Evolutionary conservation across 2,113 vertebrate species (phyloP).

Genomic region (Ammospiza nelsoni): DNA sequence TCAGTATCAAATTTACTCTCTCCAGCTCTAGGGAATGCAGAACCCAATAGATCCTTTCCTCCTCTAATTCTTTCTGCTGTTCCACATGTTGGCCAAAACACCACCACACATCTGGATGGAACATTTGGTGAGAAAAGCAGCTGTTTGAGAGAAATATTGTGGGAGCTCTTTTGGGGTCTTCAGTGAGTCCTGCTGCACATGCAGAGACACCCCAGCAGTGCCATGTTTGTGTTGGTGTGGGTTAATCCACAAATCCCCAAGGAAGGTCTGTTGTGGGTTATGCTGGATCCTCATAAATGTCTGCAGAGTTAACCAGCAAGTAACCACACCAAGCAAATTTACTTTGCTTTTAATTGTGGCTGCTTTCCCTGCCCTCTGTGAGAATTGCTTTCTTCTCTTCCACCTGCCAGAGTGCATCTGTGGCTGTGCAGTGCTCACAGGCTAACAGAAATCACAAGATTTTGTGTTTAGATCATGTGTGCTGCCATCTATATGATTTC

Average conservation of each 20-base stretch:
- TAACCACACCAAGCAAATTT: conserved; percentile 27
- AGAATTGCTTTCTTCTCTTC: not conserved
- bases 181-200: not conserved
- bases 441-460: not conserved
- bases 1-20: not conserved
- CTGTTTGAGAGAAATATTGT: not conserved
- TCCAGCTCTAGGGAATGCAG: not conserved
- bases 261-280: conserved; percentile 37
- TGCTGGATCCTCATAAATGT: not conserved
- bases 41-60: not conserved
- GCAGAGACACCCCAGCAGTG: not conserved
- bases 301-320: conserved; percentile 10
- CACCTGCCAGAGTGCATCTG: not conserved
- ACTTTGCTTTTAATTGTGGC: conserved; percentile 40
- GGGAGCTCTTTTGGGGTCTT: not conserved
- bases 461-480: not conserved
- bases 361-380: conserved; percentile 1
- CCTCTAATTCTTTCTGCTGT: not conserved
- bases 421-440: not conserved
- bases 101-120: not conserved
- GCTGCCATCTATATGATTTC: not conserved
- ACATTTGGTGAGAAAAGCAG: not conserved
- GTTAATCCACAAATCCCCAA: conserved; percentile 34
- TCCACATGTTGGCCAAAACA: not conserved
- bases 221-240: not conserved